Conservation (phyloP, 2,888 invertebrate genomes). For the Dichetophora obliterata region DNA sequence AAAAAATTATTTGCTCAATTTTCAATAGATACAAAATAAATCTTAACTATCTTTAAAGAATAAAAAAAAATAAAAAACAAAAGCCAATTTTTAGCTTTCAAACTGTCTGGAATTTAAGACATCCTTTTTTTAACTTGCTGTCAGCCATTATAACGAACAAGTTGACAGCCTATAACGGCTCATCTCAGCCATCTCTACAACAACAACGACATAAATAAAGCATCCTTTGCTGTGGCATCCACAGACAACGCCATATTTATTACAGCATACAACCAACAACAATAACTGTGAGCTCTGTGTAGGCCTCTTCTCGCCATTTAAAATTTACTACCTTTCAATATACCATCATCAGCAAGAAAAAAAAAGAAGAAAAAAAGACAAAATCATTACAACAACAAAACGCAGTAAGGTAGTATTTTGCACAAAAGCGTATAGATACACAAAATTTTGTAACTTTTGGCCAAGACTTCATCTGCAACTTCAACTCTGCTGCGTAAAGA, state of each 20-base stretch:
- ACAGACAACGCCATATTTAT: constrained; percentile 23
- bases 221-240: constrained; percentile 23
- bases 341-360: background rate
- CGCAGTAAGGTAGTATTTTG: background rate
- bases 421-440: constrained; percentile 27
- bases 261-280: constrained; percentile 13
- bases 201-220: background rate
- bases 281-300: background rate
- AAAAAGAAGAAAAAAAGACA: background rate
- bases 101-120: constrained; percentile 1
- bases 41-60: constrained; percentile 35
- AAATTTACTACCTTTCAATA: constrained; percentile 16
- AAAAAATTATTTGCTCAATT: constrained; percentile 38
- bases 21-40: too few relatives aligned
- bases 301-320: background rate
- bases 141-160: background rate
- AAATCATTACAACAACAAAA: background rate
- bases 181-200: background rate
- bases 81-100: background rate
- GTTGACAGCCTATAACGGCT: background rate
- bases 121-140: background rate
- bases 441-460: constrained; percentile 24
- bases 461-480: constrained; percentile 28
- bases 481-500: background rate
- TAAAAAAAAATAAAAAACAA: background rate